phyloP scores from a whole-genome alignment of 2,113 vertebrate genomes.

The Myxocyprinus asiaticus region DNA sequence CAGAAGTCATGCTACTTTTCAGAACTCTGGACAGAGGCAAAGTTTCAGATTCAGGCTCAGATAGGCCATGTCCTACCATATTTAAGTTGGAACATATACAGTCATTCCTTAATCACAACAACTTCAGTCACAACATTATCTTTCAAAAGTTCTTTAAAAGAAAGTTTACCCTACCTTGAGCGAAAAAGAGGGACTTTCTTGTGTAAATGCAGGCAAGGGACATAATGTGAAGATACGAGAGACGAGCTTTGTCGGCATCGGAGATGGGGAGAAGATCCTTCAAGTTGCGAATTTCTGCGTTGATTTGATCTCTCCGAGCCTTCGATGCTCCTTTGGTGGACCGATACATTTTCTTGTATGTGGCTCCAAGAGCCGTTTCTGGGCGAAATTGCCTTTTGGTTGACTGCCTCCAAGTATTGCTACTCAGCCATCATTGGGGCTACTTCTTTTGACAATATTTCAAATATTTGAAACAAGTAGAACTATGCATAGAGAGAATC shows the following conservation, averaged over 20 bases:
- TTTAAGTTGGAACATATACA: background rate
- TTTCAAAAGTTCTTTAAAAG: constrained; percentile 1
- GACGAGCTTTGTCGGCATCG: constrained; percentile 86
- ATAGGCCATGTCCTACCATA: too few species aligned
- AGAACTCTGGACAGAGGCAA: constrained; percentile 73
- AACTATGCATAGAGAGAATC: background rate
- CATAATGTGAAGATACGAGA: constrained; percentile 95
- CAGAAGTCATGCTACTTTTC: constrained; percentile 52
- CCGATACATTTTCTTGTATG: constrained; percentile 77
- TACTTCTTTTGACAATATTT: background rate
- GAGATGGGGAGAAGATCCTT: constrained; percentile 90
- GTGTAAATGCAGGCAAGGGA: constrained; percentile 93
- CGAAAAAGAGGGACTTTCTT: constrained; percentile 90
- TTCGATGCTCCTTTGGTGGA: constrained; percentile 94
- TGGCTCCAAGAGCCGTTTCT: constrained; percentile 31
- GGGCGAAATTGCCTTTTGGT: background rate
- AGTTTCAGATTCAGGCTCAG: background rate
- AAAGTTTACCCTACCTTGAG: constrained; percentile 77
- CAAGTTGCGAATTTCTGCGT: constrained; percentile 89
- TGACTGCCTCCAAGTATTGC: background rate
- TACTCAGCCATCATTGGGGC: constrained; percentile 24
- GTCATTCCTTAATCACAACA: too few species aligned
- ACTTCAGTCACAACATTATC: too few species aligned
- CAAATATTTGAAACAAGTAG: background rate
- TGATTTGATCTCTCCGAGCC: constrained; percentile 93